phyloP scores from a whole-genome alignment of 2,888 invertebrate species.

The Bruchidius siliquastri region DNA sequence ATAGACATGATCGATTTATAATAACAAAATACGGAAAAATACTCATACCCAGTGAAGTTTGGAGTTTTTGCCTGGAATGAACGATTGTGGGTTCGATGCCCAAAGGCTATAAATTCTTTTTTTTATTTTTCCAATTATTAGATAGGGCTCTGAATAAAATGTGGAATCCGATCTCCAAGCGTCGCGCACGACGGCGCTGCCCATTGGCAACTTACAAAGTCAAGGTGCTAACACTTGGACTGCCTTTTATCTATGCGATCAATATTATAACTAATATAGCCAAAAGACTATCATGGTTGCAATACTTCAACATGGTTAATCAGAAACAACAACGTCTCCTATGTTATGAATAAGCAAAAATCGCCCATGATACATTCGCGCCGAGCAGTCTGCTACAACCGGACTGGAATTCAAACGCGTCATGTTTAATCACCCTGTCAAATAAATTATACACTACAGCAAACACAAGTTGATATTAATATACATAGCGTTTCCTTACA shows the following conservation, averaged over 20 bases:
- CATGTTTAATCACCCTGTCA: background rate
- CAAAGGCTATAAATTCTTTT: too few species aligned
- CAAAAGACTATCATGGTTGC: too few species aligned
- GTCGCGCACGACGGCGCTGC: too few species aligned
- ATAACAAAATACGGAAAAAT: background rate
- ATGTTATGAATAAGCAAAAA: background rate
- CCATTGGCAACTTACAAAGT: too few species aligned
- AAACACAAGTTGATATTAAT: background rate
- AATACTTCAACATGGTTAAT: background rate
- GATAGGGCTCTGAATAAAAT: too few species aligned
- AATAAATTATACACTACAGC: background rate
- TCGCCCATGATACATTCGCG: background rate
- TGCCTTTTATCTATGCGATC: too few species aligned
- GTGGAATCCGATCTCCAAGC: too few species aligned
- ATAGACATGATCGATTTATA: background rate
- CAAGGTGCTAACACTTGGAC: too few species aligned
- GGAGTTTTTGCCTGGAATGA: background rate
- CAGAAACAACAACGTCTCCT: too few species aligned
- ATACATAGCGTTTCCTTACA: background rate
- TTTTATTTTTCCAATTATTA: too few species aligned
- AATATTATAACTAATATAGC: too few species aligned
- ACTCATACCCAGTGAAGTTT: background rate
- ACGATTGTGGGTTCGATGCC: too few species aligned
- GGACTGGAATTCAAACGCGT: background rate
- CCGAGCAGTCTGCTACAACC: background rate